A percentile compares a stretch with the other conserved stretches of the same genome.
phyloP scores from a whole-genome alignment of 1,140 invertebrate genomes.

The Drosophila arawakana region DNA sequence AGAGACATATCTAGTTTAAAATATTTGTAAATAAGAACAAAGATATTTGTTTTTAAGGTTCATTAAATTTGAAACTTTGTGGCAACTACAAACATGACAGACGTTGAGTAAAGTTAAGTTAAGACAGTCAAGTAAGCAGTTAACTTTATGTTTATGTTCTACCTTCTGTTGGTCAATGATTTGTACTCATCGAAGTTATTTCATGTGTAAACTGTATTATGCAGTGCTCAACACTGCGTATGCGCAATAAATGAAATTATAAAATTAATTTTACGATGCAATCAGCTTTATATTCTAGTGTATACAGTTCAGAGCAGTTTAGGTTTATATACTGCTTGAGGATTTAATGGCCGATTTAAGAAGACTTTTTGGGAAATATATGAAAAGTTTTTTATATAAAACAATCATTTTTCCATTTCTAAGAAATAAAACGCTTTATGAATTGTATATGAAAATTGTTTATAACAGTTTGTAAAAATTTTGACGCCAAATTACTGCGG shows the following conservation, averaged over 20 bases:
- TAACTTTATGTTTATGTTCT: neutral
- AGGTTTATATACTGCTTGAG: too few species aligned
- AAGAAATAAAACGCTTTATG: neutral
- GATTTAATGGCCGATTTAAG: too few species aligned
- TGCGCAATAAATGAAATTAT: conserved; percentile 43
- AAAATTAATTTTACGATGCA: conserved; percentile 14
- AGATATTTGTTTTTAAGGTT: conserved; percentile 24
- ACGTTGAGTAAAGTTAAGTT: neutral
- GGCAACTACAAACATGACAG: neutral
- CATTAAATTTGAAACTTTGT: neutral
- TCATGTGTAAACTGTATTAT: conserved; percentile 3
- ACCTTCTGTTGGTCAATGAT: neutral
- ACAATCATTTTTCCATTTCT: neutral
- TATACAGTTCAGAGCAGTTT: too few species aligned
- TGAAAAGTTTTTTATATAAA: neutral
- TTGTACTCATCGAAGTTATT: conserved; percentile 1
- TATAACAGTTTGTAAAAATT: too few species aligned
- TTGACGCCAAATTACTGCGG: too few species aligned
- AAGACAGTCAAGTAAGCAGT: neutral
- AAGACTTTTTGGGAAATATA: too few species aligned
- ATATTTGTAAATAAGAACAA: conserved; percentile 19
- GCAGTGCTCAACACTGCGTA: conserved; percentile 35
- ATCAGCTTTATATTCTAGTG: neutral
- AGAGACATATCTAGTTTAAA: conserved; percentile 10
- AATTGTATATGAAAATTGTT: too few species aligned